Base-by-base conservation (phyloP, 2,113 vertebrate species). In the Paedocypris sp. region DNA sequence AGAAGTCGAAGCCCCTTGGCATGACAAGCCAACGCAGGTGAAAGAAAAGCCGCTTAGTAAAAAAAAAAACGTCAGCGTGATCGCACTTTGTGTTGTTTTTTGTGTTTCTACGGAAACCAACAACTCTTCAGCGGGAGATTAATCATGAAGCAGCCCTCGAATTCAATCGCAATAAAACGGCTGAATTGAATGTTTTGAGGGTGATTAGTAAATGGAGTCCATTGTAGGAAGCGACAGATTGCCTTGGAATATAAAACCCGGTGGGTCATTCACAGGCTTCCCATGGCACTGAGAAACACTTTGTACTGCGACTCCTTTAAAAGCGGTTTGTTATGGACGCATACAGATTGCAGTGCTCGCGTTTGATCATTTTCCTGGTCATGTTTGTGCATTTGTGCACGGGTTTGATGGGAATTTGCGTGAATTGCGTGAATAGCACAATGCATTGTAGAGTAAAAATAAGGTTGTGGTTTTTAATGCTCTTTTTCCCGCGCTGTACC, bases 191-290 rank as follows among this genome's bases (percentile, higher is more conserved):
- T 42, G 28, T 68, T n/a, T n/a, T 67, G 63, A 59, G 36, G 45
- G 67, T 72, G 50, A 72, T 60, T 32, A 50, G 22, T 41, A 67
- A 67, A 64, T 73, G 62, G 47, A 54, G 50, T 38, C 18, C 39
- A 35, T 59, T 64, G 62, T 58, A 62, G 41, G 5, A 54, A 65
- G 61, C 70, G 70, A 68, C 73, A 75, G 68, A 71, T 72, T 76
- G 66, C 16, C 23, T 19, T 25, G 9, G 46, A 3, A 47, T 25
- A 67, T 56, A 47, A 13, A 45, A 35, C 20, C 48, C 45, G 47
- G 54, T 66, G 66, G 20, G 66, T 71, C 33, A 42, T 65, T 58
- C 65, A 58, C 54, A 62, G 5, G 22, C 36, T 22, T 23, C 3
- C 65, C 18, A 28, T 48, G 49, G 67, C 48, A 33, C 59, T 42